Base-by-base conservation (phyloP, 2,113 vertebrate genomes). In the Hydrochoerus hydrochaeris region DNA sequence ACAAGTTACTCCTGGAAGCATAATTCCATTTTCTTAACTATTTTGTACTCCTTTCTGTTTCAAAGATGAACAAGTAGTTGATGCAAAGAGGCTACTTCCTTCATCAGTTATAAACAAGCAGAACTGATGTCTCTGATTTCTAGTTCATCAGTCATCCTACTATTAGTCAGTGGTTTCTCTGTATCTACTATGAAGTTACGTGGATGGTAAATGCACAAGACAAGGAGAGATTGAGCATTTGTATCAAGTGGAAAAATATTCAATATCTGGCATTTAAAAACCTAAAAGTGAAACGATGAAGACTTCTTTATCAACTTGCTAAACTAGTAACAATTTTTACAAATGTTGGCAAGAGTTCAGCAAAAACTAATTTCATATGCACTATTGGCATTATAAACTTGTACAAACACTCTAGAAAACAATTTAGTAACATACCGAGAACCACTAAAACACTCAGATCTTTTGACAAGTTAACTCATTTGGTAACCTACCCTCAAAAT, bases 1-100 rank as follows among this genome's bases (percentile, higher is more conserved):
- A 32, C 28, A 17, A 82, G 20, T 86, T 86, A 60, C n/a, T 71
- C 57, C 69, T 63, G 28, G 10, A 85, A 73, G n/a, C 22, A 35
- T 44, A 41, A 71, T 49, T 67, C 52, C 22, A 38, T n/a, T 77
- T 83, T 62, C 54, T 89, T 83, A 80, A n/a, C 62, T 75, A 41
- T 86, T 71, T 91, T 65, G 5, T 52, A 52, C 7, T 52, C 44
- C 52, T 44, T 38, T 41, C 62, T 44, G 80, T 67, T 94, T 89
- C 91, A 93, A 84, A 94, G 69, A 85, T 62, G 35, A 87, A 69
- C 41, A 91, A 58, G 90, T 44, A 26, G 41, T 95, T 52, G 44
- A 24, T 60, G 80, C 60, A 44, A 84, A 95, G 63, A 86, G 49
- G 7, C 35, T 73, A 35, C 69, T 92, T 87, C 58, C 41, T 83